phyloP scores from a whole-genome alignment of 2,797 vertebrate species.

The Hirundo rustica region DNA sequence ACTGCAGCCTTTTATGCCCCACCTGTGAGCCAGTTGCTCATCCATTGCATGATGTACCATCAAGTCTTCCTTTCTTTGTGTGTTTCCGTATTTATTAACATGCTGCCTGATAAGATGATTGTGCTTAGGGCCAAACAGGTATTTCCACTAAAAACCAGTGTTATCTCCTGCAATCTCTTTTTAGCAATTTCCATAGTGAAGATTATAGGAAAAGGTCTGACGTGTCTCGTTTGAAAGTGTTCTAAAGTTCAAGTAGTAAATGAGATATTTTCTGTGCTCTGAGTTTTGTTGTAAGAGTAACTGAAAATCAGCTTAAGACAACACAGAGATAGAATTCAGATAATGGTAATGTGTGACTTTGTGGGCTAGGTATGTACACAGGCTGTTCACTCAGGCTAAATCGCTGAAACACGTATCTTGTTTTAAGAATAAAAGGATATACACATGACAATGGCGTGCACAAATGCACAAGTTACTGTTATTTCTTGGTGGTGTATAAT shows the following conservation, averaged over 20 bases:
- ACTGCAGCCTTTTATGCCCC: not conserved
- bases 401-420: fast-evolving
- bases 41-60: not conserved
- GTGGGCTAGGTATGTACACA: not conserved
- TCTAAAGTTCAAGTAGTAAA: not conserved
- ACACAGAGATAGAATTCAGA: not conserved
- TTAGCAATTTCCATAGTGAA: not conserved
- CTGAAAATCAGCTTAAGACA: not conserved
- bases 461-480: not conserved
- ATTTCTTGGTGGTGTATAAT: not conserved
- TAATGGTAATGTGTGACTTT: not conserved
- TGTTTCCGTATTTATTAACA: not conserved
- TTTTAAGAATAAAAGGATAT: not conserved
- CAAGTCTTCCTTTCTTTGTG: not conserved
- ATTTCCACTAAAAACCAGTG: not conserved
- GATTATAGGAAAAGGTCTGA: not conserved
- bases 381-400: not conserved
- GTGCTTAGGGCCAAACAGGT: not conserved
- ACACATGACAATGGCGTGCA: fast-evolving
- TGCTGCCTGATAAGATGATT: not conserved
- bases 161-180: not conserved
- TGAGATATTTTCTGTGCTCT: not conserved
- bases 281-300: not conserved
- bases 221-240: not conserved
- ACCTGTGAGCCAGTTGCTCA: not conserved